phyloP scores from a whole-genome alignment of 2,888 invertebrate species.

The Xylocampa areola region DNA sequence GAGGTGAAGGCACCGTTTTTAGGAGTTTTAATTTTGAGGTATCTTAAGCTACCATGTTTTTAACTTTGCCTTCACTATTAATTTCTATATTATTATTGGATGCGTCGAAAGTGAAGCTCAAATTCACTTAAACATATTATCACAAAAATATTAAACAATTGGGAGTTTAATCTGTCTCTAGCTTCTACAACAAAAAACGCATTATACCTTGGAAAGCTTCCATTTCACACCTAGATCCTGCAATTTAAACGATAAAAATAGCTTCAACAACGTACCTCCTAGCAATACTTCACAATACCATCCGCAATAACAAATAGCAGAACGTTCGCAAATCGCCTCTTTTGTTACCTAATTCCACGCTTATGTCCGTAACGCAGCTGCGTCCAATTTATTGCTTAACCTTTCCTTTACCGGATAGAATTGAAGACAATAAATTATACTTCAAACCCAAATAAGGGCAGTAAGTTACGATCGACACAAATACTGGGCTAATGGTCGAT shows the following conservation, averaged over 20 bases:
- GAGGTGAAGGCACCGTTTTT: neutral
- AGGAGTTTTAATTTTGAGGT: neutral
- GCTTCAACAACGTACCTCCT: slow-evolving; percentile 2
- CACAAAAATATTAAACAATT: too few relatives aligned
- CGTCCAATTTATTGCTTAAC: slow-evolving; percentile 85
- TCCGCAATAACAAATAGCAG: slow-evolving; percentile 63
- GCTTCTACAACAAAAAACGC: too few relatives aligned
- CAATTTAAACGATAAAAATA: too few relatives aligned
- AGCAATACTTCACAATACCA: slow-evolving; percentile 53
- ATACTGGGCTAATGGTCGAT: slow-evolving; percentile 82
- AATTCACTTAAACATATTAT: too few relatives aligned
- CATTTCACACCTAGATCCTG: neutral
- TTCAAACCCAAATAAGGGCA: slow-evolving; percentile 87
- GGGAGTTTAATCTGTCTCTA: too few relatives aligned
- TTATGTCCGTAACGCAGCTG: slow-evolving; percentile 87
- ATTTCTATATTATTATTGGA: too few relatives aligned
- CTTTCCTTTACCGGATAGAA: slow-evolving; percentile 86
- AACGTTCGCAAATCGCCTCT: slow-evolving; percentile 82
- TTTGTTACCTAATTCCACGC: slow-evolving; percentile 86
- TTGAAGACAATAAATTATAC: slow-evolving; percentile 89
- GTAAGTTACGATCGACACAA: slow-evolving; percentile 82
- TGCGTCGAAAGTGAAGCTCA: too few relatives aligned
- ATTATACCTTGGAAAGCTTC: too few relatives aligned
- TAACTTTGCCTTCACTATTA: too few relatives aligned
- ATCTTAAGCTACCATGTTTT: too few relatives aligned